Conservation (phyloP, 2,797 vertebrate species). For the Paguma larvata region DNA sequence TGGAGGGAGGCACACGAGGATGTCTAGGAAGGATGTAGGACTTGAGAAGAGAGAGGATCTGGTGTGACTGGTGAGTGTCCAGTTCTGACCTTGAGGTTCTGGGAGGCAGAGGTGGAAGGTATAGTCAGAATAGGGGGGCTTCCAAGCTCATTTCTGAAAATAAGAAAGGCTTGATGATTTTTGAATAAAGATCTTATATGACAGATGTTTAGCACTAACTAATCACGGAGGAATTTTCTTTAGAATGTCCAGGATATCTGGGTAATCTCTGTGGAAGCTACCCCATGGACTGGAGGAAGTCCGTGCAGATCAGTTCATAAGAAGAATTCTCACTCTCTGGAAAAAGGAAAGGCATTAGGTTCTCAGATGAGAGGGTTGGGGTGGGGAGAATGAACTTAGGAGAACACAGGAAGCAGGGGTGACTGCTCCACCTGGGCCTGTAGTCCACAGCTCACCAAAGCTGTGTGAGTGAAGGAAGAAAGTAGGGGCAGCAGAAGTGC, state of each 20-base stretch:
- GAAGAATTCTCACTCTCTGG: background rate
- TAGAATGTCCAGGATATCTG: background rate
- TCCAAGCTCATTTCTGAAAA: background rate
- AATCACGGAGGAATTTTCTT: background rate
- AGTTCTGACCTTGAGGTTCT: background rate
- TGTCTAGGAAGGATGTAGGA: background rate
- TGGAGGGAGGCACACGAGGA: background rate
- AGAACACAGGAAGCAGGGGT: background rate
- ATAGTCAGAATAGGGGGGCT: background rate
- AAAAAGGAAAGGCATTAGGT: background rate
- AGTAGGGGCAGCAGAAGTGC: background rate
- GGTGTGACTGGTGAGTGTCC: background rate
- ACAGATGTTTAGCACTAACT: background rate
- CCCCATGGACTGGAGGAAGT: background rate
- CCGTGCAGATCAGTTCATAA: background rate
- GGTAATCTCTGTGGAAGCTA: background rate
- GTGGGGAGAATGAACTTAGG: background rate
- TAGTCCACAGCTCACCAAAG: background rate
- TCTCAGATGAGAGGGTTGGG: background rate
- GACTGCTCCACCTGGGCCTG: background rate
- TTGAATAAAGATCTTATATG: background rate
- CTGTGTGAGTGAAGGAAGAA: background rate
- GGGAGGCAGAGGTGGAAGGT: background rate
- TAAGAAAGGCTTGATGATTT: background rate
- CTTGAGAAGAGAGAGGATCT: background rate